Percentiles rank a stretch among this genome's conserved stretches.
Evolutionary conservation across 2,113 vertebrate genomes (phyloP).

Genomic region (Chloebia gouldiae): DNA sequence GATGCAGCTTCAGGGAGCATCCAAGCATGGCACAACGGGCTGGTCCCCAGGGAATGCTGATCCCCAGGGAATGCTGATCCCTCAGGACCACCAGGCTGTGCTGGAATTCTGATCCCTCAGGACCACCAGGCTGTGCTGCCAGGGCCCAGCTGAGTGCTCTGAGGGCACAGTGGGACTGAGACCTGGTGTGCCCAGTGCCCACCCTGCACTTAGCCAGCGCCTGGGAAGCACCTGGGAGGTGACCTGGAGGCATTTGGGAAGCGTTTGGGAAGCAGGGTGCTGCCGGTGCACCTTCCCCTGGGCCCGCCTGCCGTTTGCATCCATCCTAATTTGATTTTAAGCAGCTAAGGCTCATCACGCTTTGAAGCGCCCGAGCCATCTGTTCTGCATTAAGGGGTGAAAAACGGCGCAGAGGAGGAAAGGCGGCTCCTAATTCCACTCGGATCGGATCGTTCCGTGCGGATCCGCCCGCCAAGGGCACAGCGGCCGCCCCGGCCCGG

Average conservation of each 20-base stretch:
- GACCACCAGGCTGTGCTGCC: background rate
- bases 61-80: background rate
- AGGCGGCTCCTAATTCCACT: background rate
- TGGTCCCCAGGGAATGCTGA: background rate
- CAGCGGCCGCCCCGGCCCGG: fast-evolving
- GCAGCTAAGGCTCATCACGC: slow-evolving; percentile 43
- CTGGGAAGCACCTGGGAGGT: background rate
- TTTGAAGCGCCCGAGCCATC: slow-evolving; percentile 44
- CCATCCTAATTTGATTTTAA: slow-evolving; percentile 57
- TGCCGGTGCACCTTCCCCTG: background rate
- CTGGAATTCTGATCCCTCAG: background rate
- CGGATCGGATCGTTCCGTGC: background rate
- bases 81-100: background rate
- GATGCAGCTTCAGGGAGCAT: background rate
- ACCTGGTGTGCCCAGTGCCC: fast-evolving
- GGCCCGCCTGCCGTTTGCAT: background rate
- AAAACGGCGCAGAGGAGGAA: background rate
- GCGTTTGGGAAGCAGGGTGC: background rate
- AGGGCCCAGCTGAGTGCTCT: fast-evolving
- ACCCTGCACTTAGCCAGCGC: fast-evolving
- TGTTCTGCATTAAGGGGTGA: slow-evolving; percentile 34
- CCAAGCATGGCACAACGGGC: fast-evolving
- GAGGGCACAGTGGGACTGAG: background rate
- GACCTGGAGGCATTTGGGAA: background rate
- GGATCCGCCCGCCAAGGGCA: background rate